Conservation (phyloP, 2,113 vertebrate genomes). For the Chelonoidis abingdonii region DNA sequence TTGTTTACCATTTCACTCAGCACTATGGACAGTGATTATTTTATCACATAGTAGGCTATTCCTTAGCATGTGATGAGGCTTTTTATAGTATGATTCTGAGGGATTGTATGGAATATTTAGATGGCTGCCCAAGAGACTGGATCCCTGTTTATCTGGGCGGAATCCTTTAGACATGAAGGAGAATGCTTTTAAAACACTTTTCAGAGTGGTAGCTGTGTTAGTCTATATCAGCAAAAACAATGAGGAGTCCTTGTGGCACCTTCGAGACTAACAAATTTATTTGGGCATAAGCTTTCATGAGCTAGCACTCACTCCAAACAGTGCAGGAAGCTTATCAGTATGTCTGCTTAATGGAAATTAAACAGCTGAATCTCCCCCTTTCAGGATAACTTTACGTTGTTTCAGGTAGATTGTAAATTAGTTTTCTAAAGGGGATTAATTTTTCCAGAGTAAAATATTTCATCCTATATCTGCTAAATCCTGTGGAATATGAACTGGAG, state of each 20-base stretch:
- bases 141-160: not conserved
- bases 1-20: not conserved
- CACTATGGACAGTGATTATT: not conserved
- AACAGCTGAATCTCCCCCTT: not conserved
- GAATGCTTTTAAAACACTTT: not conserved
- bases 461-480: not conserved
- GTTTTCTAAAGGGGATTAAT: not conserved
- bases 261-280: no score
- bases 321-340: not conserved
- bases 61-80: fast-evolving
- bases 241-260: no score
- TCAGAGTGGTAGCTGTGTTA: no score
- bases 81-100: not conserved
- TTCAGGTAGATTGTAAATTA: not conserved
- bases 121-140: not conserved
- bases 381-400: not conserved
- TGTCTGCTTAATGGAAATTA: not conserved
- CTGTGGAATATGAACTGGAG: not conserved
- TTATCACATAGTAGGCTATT: not conserved
- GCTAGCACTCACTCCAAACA: no score
- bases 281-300: no score
- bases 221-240: no score
- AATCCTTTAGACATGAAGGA: not conserved
- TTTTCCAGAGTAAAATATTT: not conserved
- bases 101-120: not conserved